A percentile compares a stretch with the other conserved stretches of the same genome.
Conservation (phyloP, 2,797 vertebrate species). For the Triplophysa yarkandensis region DNA sequence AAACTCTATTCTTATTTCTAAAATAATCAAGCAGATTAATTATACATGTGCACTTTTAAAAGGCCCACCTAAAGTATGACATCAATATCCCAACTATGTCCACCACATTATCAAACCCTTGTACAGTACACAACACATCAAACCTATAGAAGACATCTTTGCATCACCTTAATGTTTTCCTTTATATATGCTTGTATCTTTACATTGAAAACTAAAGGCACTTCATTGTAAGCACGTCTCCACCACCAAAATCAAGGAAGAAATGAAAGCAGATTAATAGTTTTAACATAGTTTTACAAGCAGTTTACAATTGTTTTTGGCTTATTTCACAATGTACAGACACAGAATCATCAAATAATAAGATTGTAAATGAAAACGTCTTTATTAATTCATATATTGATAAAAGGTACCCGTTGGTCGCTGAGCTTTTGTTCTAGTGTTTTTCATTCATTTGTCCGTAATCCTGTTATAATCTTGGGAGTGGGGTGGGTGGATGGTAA, state of each 20-base stretch:
- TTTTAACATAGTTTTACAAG: neutral
- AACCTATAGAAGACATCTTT: too few relatives aligned
- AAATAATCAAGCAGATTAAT: too few relatives aligned
- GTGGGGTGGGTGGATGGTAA: constrained; percentile 42
- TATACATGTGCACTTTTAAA: too few relatives aligned
- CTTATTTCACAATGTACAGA: neutral
- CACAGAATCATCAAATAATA: neutral
- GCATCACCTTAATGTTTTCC: too few relatives aligned
- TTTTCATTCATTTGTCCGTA: constrained; percentile 71
- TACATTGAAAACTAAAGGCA: neutral
- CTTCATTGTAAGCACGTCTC: neutral
- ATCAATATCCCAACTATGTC: too few relatives aligned
- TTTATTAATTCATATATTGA: constrained; percentile 9
- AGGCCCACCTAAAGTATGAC: too few relatives aligned
- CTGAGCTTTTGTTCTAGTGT: constrained; percentile 56
- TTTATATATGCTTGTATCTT: neutral
- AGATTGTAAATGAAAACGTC: constrained; percentile 1
- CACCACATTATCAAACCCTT: too few relatives aligned
- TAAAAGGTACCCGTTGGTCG: constrained; percentile 52
- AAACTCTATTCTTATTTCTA: too few relatives aligned
- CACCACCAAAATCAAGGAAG: neutral
- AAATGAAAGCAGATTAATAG: neutral
- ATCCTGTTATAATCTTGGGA: constrained; percentile 61
- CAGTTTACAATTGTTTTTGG: neutral
- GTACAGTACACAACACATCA: too few relatives aligned